Base-by-base conservation (phyloP, 2,888 invertebrate genomes). In the Agriotes lineatus region DNA sequence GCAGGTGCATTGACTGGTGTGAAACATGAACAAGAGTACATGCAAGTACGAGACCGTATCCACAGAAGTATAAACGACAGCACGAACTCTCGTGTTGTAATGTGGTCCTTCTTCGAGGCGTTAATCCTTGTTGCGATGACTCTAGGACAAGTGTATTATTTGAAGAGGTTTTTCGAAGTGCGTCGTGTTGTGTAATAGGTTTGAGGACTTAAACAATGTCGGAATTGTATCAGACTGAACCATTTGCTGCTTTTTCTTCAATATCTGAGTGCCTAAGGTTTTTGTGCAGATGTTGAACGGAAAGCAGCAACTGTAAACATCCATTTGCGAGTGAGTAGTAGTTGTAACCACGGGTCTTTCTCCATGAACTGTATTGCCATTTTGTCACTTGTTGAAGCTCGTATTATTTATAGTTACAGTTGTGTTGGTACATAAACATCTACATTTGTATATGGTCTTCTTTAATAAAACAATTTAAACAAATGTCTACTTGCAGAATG, bases 91-190 rank as follows among this genome's bases (percentile, higher is more conserved):
- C 89, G 98, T 25, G 99, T 99, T 9, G 97, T 99, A 0, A 86
- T 97, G 86, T 99, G 99, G 99, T 97, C 99, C 0, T 93, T 97
- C 80, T 99, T 99, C 81, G 99, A 99, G 85, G 98, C 99, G 0
- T 85, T 96, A 44, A 96, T 99, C 2, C 87, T 99, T 30, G 91
- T 98, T 1, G 90, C 95, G 33, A 98, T 99, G 97, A 97, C 98
- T 0, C 83, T 96, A 18, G 98, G 98, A 25, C 99, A 99, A 86
- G 95, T 99, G 52, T 99, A 96, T 86, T 99, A 99, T 83, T 89
- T 99, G 73, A 99, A 99, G 85, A 89, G 99, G 81, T 99, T 99
- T 89, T 99, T 99, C 82, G 99, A 99, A 90, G 99, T 99, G 30
- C 90, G 99, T 82, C 90, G 99, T 81, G 97, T 99, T 66, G 98